phyloP scores from a whole-genome alignment of 2,797 vertebrate genomes.

The Simalia tracyae region DNA sequence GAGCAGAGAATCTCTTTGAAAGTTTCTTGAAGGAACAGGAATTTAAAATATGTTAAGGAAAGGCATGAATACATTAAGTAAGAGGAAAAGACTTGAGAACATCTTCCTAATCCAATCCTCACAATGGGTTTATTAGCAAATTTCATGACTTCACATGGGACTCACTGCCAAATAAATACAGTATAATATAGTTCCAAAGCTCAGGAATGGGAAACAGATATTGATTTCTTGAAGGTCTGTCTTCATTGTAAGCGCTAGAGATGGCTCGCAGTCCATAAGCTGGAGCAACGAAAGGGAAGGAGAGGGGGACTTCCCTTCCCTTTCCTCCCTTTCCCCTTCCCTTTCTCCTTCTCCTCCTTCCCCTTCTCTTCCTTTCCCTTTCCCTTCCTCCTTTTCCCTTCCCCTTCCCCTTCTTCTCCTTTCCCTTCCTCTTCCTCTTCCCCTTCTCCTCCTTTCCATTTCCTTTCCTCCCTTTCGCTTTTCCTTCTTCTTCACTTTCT shows the following conservation, averaged over 20 bases:
- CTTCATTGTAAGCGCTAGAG: neutral
- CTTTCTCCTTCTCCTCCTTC: neutral
- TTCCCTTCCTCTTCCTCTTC: too few relatives aligned
- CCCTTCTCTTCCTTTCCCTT: too few relatives aligned
- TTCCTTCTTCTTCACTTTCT: too few relatives aligned
- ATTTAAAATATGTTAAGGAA: neutral
- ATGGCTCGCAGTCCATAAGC: neutral
- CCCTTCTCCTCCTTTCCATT: too few relatives aligned
- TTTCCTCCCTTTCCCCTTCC: neutral
- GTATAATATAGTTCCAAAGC: accelerated
- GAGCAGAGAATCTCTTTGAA: neutral
- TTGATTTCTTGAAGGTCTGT: neutral
- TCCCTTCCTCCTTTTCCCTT: too few relatives aligned
- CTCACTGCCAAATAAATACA: neutral
- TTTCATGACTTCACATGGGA: neutral
- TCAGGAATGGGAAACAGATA: neutral
- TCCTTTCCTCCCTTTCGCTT: too few relatives aligned
- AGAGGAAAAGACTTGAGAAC: neutral
- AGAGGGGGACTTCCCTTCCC: neutral
- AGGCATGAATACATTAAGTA: neutral
- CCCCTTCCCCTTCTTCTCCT: too few relatives aligned
- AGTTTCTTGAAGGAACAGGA: neutral
- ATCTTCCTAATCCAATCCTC: too few relatives aligned
- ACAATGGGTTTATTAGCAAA: neutral
- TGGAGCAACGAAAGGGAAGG: neutral